Evolutionary conservation across 2,888 invertebrate genomes (phyloP).

Genomic region (Cosmorhoe ocellata): DNA sequence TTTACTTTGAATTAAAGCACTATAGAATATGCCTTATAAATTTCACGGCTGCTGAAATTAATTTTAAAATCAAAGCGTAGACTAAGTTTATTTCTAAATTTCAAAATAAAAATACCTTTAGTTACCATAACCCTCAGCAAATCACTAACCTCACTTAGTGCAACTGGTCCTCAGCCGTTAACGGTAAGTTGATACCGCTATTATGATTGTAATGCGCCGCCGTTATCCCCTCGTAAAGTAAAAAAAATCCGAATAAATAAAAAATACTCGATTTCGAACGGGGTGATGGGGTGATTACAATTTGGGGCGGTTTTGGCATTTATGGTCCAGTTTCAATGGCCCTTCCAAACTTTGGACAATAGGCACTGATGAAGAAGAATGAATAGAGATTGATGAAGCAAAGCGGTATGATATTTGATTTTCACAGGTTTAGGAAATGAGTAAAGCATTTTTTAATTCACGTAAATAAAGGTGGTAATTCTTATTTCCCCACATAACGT

Average conservation of each 20-base stretch:
- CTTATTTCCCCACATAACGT: too few relatives aligned
- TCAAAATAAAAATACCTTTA: too few relatives aligned
- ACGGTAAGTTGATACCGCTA: constrained; percentile 76
- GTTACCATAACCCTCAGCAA: too few relatives aligned
- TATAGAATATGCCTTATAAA: too few relatives aligned
- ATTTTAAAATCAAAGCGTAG: too few relatives aligned
- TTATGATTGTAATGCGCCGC: constrained; percentile 79
- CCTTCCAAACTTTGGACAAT: constrained; percentile 24
- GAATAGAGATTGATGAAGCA: constrained; percentile 13
- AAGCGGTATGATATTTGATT: not conserved
- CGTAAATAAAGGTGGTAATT: too few relatives aligned
- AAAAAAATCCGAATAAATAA: constrained; percentile 33
- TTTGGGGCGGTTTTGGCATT: constrained; percentile 49
- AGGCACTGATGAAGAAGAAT: constrained; percentile 27
- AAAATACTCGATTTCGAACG: constrained; percentile 57
- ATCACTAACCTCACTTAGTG: constrained; percentile 19
- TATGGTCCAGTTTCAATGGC: constrained; percentile 37
- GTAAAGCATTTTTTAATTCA: too few relatives aligned
- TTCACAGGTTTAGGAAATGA: not conserved
- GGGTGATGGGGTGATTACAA: constrained; percentile 49
- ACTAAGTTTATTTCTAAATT: too few relatives aligned
- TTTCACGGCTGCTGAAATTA: too few relatives aligned
- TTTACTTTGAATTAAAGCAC: too few relatives aligned
- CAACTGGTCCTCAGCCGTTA: constrained; percentile 61
- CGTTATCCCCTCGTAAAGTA: constrained; percentile 51